phyloP scores from a whole-genome alignment of 2,113 vertebrate species.

The Diphyllodes magnificus region DNA sequence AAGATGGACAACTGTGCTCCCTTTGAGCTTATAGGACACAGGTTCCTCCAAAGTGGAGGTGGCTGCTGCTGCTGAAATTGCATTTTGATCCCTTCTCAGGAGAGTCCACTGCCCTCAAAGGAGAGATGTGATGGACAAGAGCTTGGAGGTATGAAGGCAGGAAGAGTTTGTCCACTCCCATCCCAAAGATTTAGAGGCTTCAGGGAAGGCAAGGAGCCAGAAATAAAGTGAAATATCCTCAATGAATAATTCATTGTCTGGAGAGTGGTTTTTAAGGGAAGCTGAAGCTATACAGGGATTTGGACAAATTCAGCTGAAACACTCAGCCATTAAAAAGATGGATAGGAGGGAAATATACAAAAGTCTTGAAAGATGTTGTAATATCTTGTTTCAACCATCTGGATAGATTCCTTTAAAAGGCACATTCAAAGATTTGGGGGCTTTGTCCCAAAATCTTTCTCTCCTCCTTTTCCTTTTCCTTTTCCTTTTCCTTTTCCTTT shows the following conservation, averaged over 20 bases:
- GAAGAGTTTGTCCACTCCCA: neutral
- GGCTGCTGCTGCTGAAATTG: neutral
- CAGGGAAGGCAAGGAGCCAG: neutral
- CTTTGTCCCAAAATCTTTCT: neutral
- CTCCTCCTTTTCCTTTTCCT: neutral
- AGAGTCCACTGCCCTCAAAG: neutral
- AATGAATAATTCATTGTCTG: constrained; percentile 40
- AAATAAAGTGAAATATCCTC: constrained; percentile 36
- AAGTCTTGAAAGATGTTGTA: neutral
- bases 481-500: too few species aligned
- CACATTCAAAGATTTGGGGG: neutral
- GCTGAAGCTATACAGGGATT: constrained; percentile 11
- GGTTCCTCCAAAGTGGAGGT: neutral
- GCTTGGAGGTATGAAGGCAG: neutral
- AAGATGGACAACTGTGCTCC: neutral
- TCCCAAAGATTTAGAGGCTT: neutral
- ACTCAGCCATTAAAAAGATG: constrained; percentile 33
- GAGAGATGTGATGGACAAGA: neutral
- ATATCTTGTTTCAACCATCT: constrained; percentile 2
- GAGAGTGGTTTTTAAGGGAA: constrained; percentile 27
- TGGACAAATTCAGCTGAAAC: constrained; percentile 30
- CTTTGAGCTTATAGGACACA: neutral
- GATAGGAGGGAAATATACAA: neutral
- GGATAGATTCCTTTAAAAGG: neutral
- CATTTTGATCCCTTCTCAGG: neutral